Base-by-base conservation (phyloP, 2,888 invertebrate species). In the Hypolimnas misippus region DNA sequence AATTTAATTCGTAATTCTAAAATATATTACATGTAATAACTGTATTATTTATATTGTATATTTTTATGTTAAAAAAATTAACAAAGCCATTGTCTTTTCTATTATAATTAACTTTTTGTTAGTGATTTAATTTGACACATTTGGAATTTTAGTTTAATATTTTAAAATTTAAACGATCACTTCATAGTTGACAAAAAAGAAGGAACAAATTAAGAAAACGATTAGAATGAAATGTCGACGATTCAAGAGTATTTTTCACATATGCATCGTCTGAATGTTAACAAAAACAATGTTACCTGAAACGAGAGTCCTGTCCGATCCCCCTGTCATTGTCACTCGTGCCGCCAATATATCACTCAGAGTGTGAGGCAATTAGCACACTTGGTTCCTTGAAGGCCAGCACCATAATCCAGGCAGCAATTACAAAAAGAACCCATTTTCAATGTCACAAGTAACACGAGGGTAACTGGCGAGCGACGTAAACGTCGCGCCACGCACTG, bases 391-490 rank as follows among this genome's bases (percentile, higher is more conserved):
- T 82, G 81, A 81, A 75, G 76, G 76, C 79, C 84, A 84, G 84
- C 89, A 87, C 84, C 86, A 85, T 78, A 83, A 86, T 89, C 88
- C 89, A 89, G 84, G 87, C 90, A 91, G 89, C 87, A 89, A 89
- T 85, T 90, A 89, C 88, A 90, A 91, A 90, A 91, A 91, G 89
- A 90, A 88, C 88, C 88, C 86, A 86, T 83, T 64, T 90, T 89
- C 91, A 91, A 91, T 91, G 91, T 91, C 91, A 90, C 87, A 85
- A 84, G 85, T 78, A 86, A 86, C 90, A 89, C 89, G 91, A 89
- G 89, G 89, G 84, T 81, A 77, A 74, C 74, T 79, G 76, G 76
- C 76, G 75, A 70, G 75, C 80, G 75, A 82, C 78, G 77, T 78
- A 76, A 78, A 78, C 82, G 82, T 76, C 78, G 81, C 84, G 79